phyloP scores from a whole-genome alignment of 2,797 vertebrate genomes.

The Tauraco hartlaubi region DNA sequence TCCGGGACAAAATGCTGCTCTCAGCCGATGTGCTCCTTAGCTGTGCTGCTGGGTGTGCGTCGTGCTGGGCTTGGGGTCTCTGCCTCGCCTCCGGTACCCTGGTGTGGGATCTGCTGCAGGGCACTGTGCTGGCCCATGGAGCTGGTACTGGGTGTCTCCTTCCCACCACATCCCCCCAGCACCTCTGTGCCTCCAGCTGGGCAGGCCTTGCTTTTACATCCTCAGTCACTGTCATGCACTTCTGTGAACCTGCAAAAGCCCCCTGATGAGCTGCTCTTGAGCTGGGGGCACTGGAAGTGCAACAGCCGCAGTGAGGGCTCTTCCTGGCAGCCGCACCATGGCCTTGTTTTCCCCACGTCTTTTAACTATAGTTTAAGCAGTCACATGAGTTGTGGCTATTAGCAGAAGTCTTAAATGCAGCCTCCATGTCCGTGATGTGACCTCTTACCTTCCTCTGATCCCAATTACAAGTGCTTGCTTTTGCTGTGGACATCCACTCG shows the following conservation, averaged over 20 bases:
- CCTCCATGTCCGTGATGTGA: neutral
- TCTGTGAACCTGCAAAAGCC: neutral
- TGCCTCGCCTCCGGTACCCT: neutral
- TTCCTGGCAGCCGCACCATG: neutral
- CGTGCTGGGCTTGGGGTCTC: neutral
- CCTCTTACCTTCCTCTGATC: conserved; percentile 5
- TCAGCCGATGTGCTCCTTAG: accelerated
- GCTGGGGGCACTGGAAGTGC: neutral
- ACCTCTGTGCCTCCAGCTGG: neutral
- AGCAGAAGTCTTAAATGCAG: neutral
- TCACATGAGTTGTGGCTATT: neutral
- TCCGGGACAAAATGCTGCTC: neutral
- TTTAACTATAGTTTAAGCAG: neutral
- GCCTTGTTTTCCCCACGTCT: neutral
- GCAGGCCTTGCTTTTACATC: neutral
- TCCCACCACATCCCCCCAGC: neutral
- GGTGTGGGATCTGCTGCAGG: neutral
- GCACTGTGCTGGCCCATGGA: neutral
- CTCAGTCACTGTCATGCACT: neutral
- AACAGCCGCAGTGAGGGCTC: neutral
- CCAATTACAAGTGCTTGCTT: conserved; percentile 14
- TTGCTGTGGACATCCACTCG: neutral
- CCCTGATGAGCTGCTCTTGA: neutral
- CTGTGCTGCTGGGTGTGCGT: neutral
- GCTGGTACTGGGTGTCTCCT: neutral